These are phyloP conservation scores for Phodopus roborovskii DNA, from an alignment of 2,113 vertebrate genomes.

Conservation along the genomic window DNA sequence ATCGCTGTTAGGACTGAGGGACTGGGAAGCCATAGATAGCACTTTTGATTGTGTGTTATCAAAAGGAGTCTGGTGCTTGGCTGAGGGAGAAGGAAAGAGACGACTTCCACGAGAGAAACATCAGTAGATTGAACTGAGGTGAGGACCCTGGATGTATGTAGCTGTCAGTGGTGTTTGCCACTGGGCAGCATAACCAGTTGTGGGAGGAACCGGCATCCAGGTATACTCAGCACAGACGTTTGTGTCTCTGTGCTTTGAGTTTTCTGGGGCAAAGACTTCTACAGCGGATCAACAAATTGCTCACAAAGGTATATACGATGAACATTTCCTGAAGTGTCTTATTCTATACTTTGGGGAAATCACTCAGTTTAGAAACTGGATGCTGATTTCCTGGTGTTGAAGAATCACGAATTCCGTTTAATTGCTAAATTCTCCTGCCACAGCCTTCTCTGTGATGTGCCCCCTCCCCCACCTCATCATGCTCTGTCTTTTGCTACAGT, in stretches of 20 bases:
- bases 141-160: not conserved
- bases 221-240: not conserved
- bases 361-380: not conserved
- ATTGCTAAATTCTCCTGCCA: not conserved
- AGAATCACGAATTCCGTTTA: not conserved
- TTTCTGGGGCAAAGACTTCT: not conserved
- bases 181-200: not conserved
- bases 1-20: not conserved
- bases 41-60: not conserved
- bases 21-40: not conserved
- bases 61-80: not conserved
- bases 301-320: not conserved
- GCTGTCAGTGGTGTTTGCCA: not conserved
- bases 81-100: not conserved
- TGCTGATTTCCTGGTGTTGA: not conserved
- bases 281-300: not conserved
- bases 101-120: not conserved
- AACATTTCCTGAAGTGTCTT: not conserved
- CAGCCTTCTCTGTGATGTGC: not conserved
- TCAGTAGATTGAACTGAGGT: not conserved
- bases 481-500: not conserved
- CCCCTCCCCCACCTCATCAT: not conserved
- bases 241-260: not conserved
- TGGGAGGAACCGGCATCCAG: not conserved
- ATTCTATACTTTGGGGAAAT: not conserved